These are phyloP conservation scores for Drosophila equinoxialis DNA, from an alignment of 1,140 invertebrate genomes.

Conservation along the genomic window DNA sequence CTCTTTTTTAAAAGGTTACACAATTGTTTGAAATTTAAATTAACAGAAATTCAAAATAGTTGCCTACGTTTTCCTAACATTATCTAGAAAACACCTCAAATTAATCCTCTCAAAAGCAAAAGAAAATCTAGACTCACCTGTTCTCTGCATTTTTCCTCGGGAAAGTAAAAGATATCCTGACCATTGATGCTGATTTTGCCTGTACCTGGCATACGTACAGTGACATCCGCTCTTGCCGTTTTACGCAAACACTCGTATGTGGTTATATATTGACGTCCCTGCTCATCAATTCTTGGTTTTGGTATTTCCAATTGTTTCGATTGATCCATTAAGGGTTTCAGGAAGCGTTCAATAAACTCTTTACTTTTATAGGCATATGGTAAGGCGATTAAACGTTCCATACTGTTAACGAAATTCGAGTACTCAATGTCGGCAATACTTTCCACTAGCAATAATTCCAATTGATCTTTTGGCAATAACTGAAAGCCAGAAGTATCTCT, in stretches of 20 bases:
- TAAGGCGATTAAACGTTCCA: constrained; percentile 88
- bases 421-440: constrained; percentile 88
- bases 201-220: constrained; percentile 88
- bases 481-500: constrained; percentile 85
- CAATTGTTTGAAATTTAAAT: no score
- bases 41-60: no score
- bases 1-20: no score
- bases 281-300: constrained; percentile 87
- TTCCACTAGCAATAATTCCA: constrained; percentile 90
- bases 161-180: constrained; percentile 90
- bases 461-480: constrained; percentile 88
- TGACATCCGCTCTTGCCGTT: constrained; percentile 87
- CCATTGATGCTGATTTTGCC: constrained; percentile 93
- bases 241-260: constrained; percentile 90
- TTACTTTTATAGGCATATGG: constrained; percentile 88
- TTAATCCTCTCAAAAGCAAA: no score
- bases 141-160: constrained; percentile 87
- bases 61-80: no score
- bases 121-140: constrained; percentile 85
- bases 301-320: constrained; percentile 84
- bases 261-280: constrained; percentile 88
- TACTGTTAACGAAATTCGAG: constrained; percentile 88
- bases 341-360: constrained; percentile 89
- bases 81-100: no score
- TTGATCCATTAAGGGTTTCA: constrained; percentile 85